These are phyloP conservation scores for Tragulus kanchil DNA, from an alignment of 2,113 vertebrate genomes.

Conservation along the genomic window DNA sequence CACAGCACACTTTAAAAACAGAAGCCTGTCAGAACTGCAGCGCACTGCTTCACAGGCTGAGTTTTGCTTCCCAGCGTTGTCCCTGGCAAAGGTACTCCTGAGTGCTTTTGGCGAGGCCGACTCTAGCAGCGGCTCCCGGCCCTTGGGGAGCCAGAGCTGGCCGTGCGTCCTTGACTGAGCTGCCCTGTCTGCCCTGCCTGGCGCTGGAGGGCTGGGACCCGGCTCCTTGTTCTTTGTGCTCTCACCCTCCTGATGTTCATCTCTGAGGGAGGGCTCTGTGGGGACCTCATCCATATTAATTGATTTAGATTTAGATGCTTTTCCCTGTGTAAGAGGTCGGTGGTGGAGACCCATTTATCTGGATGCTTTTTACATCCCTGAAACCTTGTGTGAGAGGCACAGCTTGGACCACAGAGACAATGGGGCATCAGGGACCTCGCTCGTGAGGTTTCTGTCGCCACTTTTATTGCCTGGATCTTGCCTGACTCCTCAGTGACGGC, in stretches of 20 bases:
- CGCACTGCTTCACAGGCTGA: not conserved
- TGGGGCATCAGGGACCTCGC: not conserved
- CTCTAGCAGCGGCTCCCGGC: not conserved
- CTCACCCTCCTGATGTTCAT: not conserved
- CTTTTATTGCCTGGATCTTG: slow-evolving; percentile 44
- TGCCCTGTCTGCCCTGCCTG: not conserved
- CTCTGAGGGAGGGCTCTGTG: not conserved
- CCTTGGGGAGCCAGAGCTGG: not conserved
- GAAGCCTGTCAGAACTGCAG: not conserved
- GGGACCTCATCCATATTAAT: slow-evolving; percentile 20
- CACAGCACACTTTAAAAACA: not conserved
- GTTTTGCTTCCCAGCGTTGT: not conserved
- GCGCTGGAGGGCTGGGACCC: not conserved
- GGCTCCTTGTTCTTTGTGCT: not conserved
- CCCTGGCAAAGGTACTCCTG: not conserved
- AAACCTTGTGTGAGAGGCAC: slow-evolving; percentile 43
- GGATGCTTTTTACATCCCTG: slow-evolving; percentile 47
- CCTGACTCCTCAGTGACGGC: not conserved
- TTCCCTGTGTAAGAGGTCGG: not conserved
- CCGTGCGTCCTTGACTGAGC: not conserved
- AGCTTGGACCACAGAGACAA: slow-evolving; percentile 36
- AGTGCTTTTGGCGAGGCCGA: not conserved
- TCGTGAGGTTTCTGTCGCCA: slow-evolving; percentile 12
- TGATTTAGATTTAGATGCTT: slow-evolving; percentile 59
- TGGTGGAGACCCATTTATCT: slow-evolving; percentile 67